A percentile compares a stretch with the other conserved stretches of the same genome.
These are phyloP conservation scores for Orthonychiurus folsomi DNA, from an alignment of 2,888 invertebrate genomes.

Conservation along the genomic window DNA sequence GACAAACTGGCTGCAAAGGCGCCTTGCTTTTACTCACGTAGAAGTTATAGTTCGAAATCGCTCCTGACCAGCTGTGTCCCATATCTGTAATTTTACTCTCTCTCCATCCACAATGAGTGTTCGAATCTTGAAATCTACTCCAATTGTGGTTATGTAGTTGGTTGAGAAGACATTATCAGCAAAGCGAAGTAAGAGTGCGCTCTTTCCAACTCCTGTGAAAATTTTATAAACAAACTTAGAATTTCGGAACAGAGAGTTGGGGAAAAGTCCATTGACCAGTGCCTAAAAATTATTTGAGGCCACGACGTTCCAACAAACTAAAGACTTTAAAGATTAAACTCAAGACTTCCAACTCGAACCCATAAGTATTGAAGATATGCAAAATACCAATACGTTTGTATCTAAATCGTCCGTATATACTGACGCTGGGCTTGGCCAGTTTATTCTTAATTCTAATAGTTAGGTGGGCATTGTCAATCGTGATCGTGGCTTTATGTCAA, in stretches of 20 bases:
- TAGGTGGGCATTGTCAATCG: too few relatives aligned
- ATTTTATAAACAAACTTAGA: too few relatives aligned
- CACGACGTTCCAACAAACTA: too few relatives aligned
- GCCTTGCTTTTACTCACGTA: conserved; percentile 69
- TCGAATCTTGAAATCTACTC: conserved; percentile 98
- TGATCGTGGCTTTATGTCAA: too few relatives aligned
- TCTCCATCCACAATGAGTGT: conserved; percentile 86
- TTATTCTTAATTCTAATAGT: not conserved
- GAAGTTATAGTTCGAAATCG: conserved; percentile 97
- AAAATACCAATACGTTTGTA: too few relatives aligned
- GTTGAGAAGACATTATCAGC: conserved; percentile 98
- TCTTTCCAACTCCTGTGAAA: conserved; percentile 88
- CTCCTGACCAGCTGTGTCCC: conserved; percentile 98
- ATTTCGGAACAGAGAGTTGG: too few relatives aligned
- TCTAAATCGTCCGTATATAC: not conserved
- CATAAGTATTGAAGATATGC: too few relatives aligned
- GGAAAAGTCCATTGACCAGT: conserved; percentile 21
- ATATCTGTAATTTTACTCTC: conserved; percentile 88
- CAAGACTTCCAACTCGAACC: not conserved
- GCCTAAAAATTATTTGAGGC: not conserved
- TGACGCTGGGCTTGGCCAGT: not conserved
- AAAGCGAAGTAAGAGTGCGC: conserved; percentile 88
- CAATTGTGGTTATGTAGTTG: conserved; percentile 97
- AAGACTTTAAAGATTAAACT: conserved; percentile 4
- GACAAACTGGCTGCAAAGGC: too few relatives aligned